Conservation (phyloP, 2,797 vertebrate genomes). For the Etheostoma nigrum region DNA sequence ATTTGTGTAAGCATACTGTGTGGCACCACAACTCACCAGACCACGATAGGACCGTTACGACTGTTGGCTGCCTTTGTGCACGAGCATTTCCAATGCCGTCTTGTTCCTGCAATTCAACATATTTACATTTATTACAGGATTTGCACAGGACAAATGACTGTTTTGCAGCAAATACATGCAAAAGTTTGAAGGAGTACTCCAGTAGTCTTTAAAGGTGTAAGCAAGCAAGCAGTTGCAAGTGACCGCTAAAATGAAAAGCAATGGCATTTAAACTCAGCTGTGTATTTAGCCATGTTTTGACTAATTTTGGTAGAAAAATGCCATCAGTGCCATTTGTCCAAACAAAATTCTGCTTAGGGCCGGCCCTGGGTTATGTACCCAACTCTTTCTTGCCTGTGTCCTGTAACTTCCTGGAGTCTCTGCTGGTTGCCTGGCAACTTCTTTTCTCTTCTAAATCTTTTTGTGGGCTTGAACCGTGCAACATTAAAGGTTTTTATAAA, state of each 20-base stretch:
- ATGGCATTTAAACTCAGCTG: neutral
- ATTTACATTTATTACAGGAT: neutral
- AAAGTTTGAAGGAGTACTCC: neutral
- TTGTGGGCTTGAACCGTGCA: neutral
- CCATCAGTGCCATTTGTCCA: too few relatives aligned
- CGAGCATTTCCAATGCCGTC: neutral
- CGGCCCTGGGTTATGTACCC: neutral
- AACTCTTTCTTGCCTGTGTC: neutral
- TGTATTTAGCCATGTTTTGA: too few relatives aligned
- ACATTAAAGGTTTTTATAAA: neutral
- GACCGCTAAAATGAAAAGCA: neutral
- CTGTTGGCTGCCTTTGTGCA: neutral
- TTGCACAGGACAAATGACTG: neutral
- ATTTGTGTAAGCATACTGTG: slow-evolving; percentile 61
- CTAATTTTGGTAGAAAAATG: too few relatives aligned
- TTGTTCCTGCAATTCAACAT: neutral
- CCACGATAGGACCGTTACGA: slow-evolving; percentile 6
- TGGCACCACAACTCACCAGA: slow-evolving; percentile 46
- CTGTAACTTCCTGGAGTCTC: neutral
- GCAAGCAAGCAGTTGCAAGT: neutral
- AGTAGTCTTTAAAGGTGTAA: neutral
- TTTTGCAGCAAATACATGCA: neutral
- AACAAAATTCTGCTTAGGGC: too few relatives aligned
- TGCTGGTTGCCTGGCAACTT: neutral
- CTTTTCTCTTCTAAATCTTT: too few relatives aligned